Evolutionary conservation across 35 echinoderm and acorn worm species (phyloP).

Genomic region (Lytechinus pictus): DNA sequence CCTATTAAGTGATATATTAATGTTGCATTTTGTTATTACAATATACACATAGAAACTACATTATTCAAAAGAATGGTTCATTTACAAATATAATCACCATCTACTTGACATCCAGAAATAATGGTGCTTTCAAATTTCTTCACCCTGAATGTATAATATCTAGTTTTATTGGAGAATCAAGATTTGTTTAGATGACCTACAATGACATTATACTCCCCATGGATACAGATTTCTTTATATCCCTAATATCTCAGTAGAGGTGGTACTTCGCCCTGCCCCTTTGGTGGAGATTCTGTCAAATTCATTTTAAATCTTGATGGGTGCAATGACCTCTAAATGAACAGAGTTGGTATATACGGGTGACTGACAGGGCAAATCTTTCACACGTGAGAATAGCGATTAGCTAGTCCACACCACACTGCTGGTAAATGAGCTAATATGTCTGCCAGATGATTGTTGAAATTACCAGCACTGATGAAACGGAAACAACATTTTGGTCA

Average conservation of each 20-base stretch:
- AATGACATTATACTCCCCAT: not conserved
- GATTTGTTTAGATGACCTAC: not conserved
- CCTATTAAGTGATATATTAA: no score
- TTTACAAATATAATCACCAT: no score
- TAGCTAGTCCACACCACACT: not conserved
- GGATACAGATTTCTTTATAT: not conserved
- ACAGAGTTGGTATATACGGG: not conserved
- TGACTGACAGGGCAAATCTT: slow-evolving; percentile 10
- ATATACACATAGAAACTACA: no score
- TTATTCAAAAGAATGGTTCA: no score
- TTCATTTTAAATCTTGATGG: not conserved
- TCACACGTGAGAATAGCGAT: not conserved
- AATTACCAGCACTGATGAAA: not conserved
- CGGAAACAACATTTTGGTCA: not conserved
- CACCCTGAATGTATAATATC: not conserved
- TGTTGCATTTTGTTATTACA: no score
- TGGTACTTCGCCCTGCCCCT: not conserved
- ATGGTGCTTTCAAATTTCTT: no score
- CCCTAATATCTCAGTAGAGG: not conserved
- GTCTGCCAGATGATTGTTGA: not conserved
- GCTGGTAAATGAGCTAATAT: not conserved
- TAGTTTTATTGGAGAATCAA: not conserved
- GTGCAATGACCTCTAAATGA: slow-evolving; percentile 17
- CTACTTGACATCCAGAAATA: no score
- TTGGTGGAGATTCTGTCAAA: not conserved